A percentile compares a stretch with the other conserved stretches of the same genome.
Conservation (phyloP, 1,140 invertebrate genomes). For the Cherax destructor region DNA sequence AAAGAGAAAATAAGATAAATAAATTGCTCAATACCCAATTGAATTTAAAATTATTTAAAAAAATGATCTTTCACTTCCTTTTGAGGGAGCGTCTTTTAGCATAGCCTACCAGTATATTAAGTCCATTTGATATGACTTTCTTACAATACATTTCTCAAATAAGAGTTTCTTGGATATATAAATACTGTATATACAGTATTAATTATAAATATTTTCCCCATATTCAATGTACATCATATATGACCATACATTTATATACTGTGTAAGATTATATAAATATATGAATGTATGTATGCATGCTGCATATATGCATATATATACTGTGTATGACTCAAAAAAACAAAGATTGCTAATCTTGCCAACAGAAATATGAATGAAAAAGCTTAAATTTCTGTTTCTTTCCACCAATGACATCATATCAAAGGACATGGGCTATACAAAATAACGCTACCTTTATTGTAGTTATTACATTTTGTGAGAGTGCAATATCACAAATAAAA, state of each 20-base stretch:
- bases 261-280: neutral
- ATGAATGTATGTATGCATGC: neutral
- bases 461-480: conserved; percentile 27
- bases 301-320: too few species aligned
- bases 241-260: neutral
- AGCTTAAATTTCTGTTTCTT: neutral
- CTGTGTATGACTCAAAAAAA: too few species aligned
- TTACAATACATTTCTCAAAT: neutral
- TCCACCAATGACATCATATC: conserved; percentile 41
- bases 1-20: conserved; percentile 61
- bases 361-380: neutral
- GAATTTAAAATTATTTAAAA: conserved; percentile 29
- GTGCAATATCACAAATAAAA: conserved; percentile 45
- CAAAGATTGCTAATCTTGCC: too few species aligned
- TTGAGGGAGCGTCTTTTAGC: conserved; percentile 33
- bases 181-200: neutral
- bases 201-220: neutral
- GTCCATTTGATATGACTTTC: conserved; percentile 51
- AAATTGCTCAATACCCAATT: conserved; percentile 59
- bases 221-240: neutral
- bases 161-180: neutral
- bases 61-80: conserved; percentile 22
- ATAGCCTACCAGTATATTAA: conserved; percentile 9
- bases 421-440: conserved; percentile 58
- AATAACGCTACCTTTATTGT: conserved; percentile 42